Evolutionary conservation across 2,113 vertebrate genomes (phyloP).

Genomic region (Apus apus): DNA sequence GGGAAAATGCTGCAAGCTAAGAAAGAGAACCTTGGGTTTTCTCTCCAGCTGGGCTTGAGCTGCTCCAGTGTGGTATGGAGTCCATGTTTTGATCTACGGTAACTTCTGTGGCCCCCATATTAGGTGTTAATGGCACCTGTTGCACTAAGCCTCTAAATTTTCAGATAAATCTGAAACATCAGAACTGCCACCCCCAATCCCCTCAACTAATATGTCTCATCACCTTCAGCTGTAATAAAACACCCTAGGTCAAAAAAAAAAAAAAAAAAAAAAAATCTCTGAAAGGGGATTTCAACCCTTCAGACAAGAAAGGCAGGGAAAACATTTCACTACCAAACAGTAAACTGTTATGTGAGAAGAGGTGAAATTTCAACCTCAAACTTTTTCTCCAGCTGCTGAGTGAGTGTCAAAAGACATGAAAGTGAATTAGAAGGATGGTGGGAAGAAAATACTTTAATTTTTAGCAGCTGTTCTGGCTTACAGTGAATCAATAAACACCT

Average conservation of each 20-base stretch:
- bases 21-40: not conserved
- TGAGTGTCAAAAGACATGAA: conserved; percentile 43
- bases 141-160: conserved; percentile 11
- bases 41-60: not conserved
- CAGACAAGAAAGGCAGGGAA: conserved; percentile 38
- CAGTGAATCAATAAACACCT: conserved; percentile 41
- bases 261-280: conserved; percentile 5
- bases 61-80: not conserved
- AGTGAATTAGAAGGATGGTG: conserved; percentile 11
- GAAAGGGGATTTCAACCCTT: conserved; percentile 32
- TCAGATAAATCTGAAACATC: conserved; percentile 14
- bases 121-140: conserved; percentile 23
- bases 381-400: conserved; percentile 37
- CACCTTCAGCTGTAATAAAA: conserved; percentile 38
- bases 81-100: not conserved
- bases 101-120: not conserved
- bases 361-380: conserved; percentile 57
- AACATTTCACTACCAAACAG: conserved; percentile 1
- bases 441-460: conserved; percentile 51
- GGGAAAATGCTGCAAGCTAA: not conserved
- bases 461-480: conserved; percentile 54
- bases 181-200: not conserved
- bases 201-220: not conserved
- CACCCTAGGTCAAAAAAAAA: not conserved
- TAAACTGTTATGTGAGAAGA: not conserved